These are phyloP conservation scores for Troides oblongomaculatus DNA, from an alignment of 2,888 invertebrate genomes.

Conservation along the genomic window DNA sequence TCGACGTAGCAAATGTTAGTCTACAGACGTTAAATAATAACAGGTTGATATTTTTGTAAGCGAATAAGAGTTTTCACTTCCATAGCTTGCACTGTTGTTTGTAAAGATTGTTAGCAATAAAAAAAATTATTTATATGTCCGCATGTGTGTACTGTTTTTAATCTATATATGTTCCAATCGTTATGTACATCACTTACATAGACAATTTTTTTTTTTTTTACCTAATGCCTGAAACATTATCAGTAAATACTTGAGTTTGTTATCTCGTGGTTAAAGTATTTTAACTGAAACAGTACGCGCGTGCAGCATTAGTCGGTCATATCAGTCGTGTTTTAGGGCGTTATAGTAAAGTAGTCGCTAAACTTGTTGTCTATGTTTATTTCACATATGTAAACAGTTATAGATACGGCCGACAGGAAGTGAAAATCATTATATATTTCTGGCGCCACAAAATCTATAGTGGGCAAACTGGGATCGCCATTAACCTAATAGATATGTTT, in stretches of 20 bases:
- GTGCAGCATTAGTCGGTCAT: conserved; percentile 41
- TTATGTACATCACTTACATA: too few species aligned
- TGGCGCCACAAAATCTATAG: too few species aligned
- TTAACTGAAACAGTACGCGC: conserved; percentile 39
- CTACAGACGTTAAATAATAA: conserved; percentile 21
- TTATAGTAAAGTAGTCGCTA: conserved; percentile 28
- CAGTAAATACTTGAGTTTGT: too few species aligned
- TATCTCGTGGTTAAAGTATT: too few species aligned
- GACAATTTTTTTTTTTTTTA: too few species aligned
- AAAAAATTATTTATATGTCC: conserved; percentile 30
- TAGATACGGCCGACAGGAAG: background rate
- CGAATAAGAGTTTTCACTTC: conserved; percentile 55
- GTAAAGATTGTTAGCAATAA: conserved; percentile 60
- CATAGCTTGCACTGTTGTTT: conserved; percentile 71
- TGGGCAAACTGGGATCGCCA: too few species aligned
- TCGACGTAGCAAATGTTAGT: background rate
- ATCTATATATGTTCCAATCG: background rate
- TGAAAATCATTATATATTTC: background rate
- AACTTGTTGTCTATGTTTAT: conserved; percentile 5
- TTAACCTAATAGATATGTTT: too few species aligned
- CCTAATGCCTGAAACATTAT: too few species aligned
- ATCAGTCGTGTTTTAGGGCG: conserved; percentile 52
- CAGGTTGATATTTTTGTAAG: conserved; percentile 39
- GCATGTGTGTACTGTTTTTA: conserved; percentile 44
- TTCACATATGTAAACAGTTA: conserved; percentile 4